Base-by-base conservation (phyloP, 2,888 invertebrate genomes). In the Mythimna ferrago region DNA sequence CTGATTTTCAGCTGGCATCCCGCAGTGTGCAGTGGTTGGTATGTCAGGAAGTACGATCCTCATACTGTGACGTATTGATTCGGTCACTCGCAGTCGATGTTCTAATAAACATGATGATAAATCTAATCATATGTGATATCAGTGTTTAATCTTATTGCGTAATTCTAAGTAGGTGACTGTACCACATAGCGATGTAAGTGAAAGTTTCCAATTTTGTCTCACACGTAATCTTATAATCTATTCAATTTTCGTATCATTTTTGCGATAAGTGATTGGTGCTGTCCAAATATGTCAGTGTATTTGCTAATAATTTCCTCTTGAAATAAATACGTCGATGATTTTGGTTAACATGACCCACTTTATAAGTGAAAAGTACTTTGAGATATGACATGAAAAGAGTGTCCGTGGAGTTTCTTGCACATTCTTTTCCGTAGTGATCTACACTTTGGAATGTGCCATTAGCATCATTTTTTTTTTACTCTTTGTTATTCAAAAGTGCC, bases 61-160 rank as follows among this genome's bases (percentile, higher is more conserved):
- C 6, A 16, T 53, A 72, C 3, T 11, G 6, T 69, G 26, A 71
- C 56, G 44, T 56, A 16, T 56, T 11, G 11, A 48, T 57, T 26
- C 61, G 16, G 53, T 62, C 26, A 74, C 26, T 44, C 58, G 48
- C 1, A 64, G 66, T 53, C 62, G 51, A 68, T 79, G 66, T 63
- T 71, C 62, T 32, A 66, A 66, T 66, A 61, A 69, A 66, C 54
- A 63, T 35, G 35, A 44, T 57, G 71, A 73, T 65, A 68, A 57
- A 83, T 85, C 82, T 80, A 76, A 83, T 81, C 78, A 62, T n/a
- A 57, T 67, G 53, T 67, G 71, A 67, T 81, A 83, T 70, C 63
- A 71, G 41, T 71, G 60, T 75, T 38, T 78, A 78, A 81, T 80
- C 73, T 76, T 57, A 63, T 82, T 76, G 75, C 76, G 78, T 81